Evolutionary conservation across 2,888 invertebrate species (phyloP).

Genomic region (Tetranychus piercei): DNA sequence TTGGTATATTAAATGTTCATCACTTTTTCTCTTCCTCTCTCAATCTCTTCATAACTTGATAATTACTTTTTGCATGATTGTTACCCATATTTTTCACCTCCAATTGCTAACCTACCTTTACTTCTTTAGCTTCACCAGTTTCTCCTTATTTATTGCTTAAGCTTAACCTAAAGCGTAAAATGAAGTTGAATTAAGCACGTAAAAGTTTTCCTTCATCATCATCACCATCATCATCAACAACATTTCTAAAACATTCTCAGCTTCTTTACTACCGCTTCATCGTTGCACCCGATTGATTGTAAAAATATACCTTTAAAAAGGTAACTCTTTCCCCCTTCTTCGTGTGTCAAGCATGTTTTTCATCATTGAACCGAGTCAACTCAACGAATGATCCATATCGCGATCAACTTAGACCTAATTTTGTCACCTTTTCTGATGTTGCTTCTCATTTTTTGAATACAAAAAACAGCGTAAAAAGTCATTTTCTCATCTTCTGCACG

Average conservation of each 20-base stretch:
- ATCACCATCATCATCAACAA: background rate
- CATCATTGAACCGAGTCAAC: background rate
- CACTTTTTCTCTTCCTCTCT: background rate
- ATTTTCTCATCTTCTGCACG: background rate
- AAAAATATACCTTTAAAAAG: background rate
- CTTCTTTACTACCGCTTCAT: background rate
- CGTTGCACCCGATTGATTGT: background rate
- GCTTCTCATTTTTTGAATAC: background rate
- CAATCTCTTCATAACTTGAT: background rate
- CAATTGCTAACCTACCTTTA: background rate
- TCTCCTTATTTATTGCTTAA: background rate
- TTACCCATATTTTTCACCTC: background rate
- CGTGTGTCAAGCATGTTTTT: background rate
- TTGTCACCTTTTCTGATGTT: background rate
- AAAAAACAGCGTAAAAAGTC: background rate
- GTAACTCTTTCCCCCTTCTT: background rate
- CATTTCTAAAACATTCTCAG: too few species aligned
- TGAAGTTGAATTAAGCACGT: background rate
- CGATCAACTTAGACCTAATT: background rate
- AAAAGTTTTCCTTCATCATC: background rate
- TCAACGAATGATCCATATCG: background rate
- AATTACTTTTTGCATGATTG: background rate
- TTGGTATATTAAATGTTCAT: too few species aligned
- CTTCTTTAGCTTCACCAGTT: background rate
- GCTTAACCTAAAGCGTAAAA: background rate